phyloP scores from a whole-genome alignment of 2,113 vertebrate genomes.

The Myrmophylax atrothorax region DNA sequence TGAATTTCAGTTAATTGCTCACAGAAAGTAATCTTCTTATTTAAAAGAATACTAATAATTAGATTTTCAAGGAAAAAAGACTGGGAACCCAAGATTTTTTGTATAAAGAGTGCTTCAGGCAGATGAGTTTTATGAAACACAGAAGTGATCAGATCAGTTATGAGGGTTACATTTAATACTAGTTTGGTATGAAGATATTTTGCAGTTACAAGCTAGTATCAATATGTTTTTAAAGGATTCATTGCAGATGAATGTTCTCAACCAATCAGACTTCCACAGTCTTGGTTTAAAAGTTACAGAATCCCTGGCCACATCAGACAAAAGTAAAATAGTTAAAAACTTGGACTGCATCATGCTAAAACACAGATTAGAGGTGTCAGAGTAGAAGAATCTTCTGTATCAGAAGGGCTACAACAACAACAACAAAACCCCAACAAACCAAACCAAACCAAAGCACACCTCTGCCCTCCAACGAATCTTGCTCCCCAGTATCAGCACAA shows the following conservation, averaged over 20 bases:
- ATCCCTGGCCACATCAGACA: background rate
- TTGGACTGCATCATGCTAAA: background rate
- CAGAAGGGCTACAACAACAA: background rate
- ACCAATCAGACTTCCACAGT: background rate
- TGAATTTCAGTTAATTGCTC: conserved; percentile 65
- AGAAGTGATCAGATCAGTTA: conserved; percentile 20
- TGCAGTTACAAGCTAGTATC: background rate
- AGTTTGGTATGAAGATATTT: background rate
- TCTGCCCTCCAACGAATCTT: background rate
- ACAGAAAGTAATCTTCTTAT: conserved; percentile 60
- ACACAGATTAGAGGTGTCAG: background rate
- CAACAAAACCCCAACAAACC: background rate
- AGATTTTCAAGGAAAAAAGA: conserved; percentile 52
- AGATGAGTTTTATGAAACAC: background rate
- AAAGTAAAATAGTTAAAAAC: background rate
- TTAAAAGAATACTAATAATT: conserved; percentile 63
- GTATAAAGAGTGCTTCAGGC: background rate
- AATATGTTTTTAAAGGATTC: background rate
- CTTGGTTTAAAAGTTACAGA: background rate
- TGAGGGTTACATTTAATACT: conserved; percentile 13
- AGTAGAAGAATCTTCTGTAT: background rate
- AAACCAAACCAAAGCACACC: background rate
- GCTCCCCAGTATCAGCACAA: background rate
- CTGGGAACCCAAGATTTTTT: conserved; percentile 10
- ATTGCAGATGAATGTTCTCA: background rate